Base-by-base conservation (phyloP, 2,888 invertebrate species). In the Aethes cnicana region DNA sequence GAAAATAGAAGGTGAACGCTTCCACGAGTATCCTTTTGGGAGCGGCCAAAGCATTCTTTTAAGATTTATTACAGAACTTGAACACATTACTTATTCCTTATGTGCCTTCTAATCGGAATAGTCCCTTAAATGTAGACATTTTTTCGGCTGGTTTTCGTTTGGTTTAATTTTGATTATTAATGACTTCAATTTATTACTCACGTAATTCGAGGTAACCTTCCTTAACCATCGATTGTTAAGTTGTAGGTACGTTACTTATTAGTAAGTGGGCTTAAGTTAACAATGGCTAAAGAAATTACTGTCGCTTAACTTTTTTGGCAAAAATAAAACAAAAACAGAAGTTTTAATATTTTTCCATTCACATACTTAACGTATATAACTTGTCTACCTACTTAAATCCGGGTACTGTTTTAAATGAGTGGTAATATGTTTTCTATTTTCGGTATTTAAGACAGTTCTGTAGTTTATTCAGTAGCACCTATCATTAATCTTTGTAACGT, bases 1-100 rank as follows among this genome's bases (percentile, higher is more conserved):
- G 84, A 80, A 87, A 88, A 88, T 88, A 87, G 87, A 87, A 89
- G 87, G 88, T 87, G 87, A 86, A 86, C 68, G 85, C 83, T 85
- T 84, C 84, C 80, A 83, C 72, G 80, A 85, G 88, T 85, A 86
- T 87, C 88, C 88, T 88, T 89, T 88, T 81, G 87, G 88, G 88
- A 85, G 75, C 84, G 82, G 77, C 81, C 84, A 84, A 81, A 88
- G 88, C 86, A 88, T 89, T 89, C 86, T 89, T 89, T 86, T 84
- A 83, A 88, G 88, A 89, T 89, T 89, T 88, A 89, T 89, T 85
- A 81, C 81, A 74, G 77, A 88, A 88, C 80, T 88, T 88, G 83
- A 78, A 76, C 78, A 81, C 86, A 87, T 87, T 86, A 85, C 84
- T 88, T 87, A 87, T 87, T 85, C 84, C 86, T 81, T 84, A 84